Evolutionary conservation across 64 coral and sea anemone species (phyloP).

Genomic region (Astreopora myriophthalma): DNA sequence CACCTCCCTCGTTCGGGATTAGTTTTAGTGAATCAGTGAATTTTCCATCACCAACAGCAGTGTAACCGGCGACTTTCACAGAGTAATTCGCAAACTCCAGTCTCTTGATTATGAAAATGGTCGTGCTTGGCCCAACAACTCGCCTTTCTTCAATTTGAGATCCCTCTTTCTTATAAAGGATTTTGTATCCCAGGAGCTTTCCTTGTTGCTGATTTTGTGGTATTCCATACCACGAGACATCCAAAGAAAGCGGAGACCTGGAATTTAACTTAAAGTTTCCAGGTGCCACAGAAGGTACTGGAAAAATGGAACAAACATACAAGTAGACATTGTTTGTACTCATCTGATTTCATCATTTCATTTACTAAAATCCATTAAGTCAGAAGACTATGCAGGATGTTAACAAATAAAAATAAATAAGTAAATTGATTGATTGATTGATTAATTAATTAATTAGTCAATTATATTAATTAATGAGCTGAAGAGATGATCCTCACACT

Average conservation of each 20-base stretch:
- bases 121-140: neutral
- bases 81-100: neutral
- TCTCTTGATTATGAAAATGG: neutral
- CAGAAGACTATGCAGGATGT: no score
- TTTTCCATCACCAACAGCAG: neutral
- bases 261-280: conserved; percentile 34
- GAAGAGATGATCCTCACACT: no score
- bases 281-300: conserved; percentile 54
- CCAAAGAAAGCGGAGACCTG: neutral
- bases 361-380: no score
- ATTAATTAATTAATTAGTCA: no score
- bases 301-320: neutral
- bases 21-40: neutral
- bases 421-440: no score
- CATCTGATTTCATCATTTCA: no score
- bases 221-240: conserved; percentile 26
- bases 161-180: neutral
- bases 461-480: no score
- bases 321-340: no score
- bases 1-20: no score
- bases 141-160: neutral
- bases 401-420: no score
- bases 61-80: neutral
- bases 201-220: neutral
- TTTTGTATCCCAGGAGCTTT: conserved; percentile 2